Evolutionary conservation across 2,113 vertebrate genomes (phyloP).

Genomic region (Heterotis niloticus): DNA sequence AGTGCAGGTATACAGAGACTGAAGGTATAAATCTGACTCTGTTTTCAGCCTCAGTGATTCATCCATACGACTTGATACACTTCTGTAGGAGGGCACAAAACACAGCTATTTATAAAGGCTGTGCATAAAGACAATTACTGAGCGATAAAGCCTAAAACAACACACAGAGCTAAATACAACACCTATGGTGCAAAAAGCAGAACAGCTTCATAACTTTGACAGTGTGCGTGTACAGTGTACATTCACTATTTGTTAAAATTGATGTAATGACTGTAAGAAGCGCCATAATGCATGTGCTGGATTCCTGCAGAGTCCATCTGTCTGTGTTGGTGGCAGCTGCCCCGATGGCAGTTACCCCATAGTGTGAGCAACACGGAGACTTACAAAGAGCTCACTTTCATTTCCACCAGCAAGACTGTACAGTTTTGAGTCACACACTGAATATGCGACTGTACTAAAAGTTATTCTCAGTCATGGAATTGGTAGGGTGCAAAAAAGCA

Average conservation of each 20-base stretch:
- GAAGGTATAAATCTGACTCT: slow-evolving; percentile 28
- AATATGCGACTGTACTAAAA: not conserved
- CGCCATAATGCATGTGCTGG: slow-evolving; percentile 37
- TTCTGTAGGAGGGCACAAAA: slow-evolving; percentile 22
- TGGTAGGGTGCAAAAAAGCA: no score
- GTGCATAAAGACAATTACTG: not conserved
- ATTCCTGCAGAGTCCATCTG: slow-evolving; percentile 48
- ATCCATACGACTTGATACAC: slow-evolving; percentile 28
- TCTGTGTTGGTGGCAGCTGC: slow-evolving; percentile 33
- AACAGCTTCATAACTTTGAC: not conserved
- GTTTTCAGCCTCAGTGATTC: slow-evolving; percentile 34
- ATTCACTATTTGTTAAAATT: not conserved
- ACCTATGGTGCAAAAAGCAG: not conserved
- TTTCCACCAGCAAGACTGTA: not conserved
- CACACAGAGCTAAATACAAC: not conserved
- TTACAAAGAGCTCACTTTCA: not conserved
- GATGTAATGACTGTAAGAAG: slow-evolving; percentile 35
- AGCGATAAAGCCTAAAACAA: not conserved
- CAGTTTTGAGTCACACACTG: not conserved
- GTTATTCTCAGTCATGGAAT: no score
- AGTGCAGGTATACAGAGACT: slow-evolving; percentile 1
- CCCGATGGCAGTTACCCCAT: slow-evolving; percentile 13
- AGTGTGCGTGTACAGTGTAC: not conserved
- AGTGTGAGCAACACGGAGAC: slow-evolving; percentile 1
- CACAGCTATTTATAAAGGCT: slow-evolving; percentile 38